Evolutionary conservation across 2,888 invertebrate species (phyloP), one percentile per base, ranked within the genome.

Genomic region (Netelia virgata): DNA sequence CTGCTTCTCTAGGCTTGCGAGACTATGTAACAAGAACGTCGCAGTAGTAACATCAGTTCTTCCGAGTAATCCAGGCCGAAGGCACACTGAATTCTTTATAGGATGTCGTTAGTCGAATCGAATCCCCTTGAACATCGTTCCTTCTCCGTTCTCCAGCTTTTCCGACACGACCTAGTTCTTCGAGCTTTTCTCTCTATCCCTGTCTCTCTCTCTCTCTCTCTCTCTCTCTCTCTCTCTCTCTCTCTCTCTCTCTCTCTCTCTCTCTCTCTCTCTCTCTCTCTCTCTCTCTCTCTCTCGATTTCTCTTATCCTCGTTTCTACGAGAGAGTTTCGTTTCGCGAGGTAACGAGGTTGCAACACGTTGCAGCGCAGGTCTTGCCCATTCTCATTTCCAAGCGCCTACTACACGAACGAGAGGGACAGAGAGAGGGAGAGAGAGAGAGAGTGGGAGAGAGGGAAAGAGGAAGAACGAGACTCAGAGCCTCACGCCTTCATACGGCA

Each of bases 81-180:
- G 78, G 74, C 55, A 82, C 70, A 72, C 77, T 86, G 87, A 88
- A 90, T 89, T 88, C 88, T 89, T 88, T 87, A 88, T 88, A 87
- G 74, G 84, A 87, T 86, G 87, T 88, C 88, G 87, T 90, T 89
- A 88, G 88, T 84, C 86, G 84, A 88, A 90, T 90, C 88, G 88
- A 90, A 88, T 89, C 86, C 87, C 87, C 86, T 85, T 86, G 85
- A 89, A 88, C 86, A 77, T 82, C 68, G 76, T 82, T 73, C 63
- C 69, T 61, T 43, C 57, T 9, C 14, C 16, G 61, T 69, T 11
- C 61, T 16, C 28, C 23, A 18, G 28, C 36, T 47, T 18, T 41
- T 50, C 59, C 57, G 16, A 36, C 53, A 50, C 76, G 76, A 77
- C 80, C 84, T 20, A 73, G 68, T 81, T 77, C 47, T 76, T 20